These are phyloP conservation scores for Pipra filicauda DNA, from an alignment of 2,113 vertebrate species.

Conservation along the genomic window DNA sequence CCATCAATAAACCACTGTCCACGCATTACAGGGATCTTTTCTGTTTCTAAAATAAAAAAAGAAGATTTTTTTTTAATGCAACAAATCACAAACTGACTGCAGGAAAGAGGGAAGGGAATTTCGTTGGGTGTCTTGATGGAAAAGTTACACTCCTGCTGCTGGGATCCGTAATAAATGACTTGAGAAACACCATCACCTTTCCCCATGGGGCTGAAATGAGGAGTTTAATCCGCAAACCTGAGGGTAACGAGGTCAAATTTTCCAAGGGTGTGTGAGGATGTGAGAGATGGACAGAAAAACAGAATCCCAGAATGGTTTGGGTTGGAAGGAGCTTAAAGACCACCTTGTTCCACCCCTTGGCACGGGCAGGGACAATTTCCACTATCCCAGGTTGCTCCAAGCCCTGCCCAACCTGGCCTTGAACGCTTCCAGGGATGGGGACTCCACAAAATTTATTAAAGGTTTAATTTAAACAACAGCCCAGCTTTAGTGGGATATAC, in stretches of 20 bases:
- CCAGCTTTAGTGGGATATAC: neutral
- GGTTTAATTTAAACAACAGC: neutral
- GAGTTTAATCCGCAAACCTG: neutral
- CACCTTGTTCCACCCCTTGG: neutral
- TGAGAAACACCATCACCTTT: neutral
- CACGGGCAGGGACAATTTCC: neutral
- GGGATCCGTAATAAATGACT: neutral
- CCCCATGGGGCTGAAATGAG: neutral
- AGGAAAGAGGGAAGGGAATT: neutral
- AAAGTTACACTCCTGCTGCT: neutral
- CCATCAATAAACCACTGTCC: constrained; percentile 98
- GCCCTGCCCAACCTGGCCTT: fast-evolving
- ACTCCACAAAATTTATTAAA: neutral
- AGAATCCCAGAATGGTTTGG: neutral
- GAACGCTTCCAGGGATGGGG: neutral
- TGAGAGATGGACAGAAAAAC: neutral
- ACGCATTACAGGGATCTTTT: constrained; percentile 95
- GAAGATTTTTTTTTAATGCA: neutral
- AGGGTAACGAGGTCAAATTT: neutral
- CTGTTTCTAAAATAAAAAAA: constrained; percentile 78
- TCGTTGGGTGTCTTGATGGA: neutral
- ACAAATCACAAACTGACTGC: neutral
- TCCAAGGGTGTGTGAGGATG: neutral
- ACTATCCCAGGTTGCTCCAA: fast-evolving
- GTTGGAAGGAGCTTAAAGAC: neutral